Conservation (phyloP, 1,140 invertebrate species). For the Neelides sp. region DNA sequence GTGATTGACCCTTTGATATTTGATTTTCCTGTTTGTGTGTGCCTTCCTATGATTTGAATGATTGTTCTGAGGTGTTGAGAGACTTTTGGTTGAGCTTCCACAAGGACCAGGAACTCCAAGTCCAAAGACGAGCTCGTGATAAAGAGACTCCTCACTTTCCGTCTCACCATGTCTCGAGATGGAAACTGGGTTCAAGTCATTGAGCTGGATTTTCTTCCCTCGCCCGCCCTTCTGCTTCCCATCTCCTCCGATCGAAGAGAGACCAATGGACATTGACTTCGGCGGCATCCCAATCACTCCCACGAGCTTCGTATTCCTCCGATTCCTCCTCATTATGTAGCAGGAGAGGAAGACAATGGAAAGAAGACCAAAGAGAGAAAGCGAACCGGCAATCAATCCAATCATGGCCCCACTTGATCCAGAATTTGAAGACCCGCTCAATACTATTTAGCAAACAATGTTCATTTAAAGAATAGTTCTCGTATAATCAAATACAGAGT, state of each 20-base stretch:
- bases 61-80: slow-evolving; percentile 4
- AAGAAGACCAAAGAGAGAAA: slow-evolving; percentile 23
- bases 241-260: too few relatives aligned
- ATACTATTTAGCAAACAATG: too few relatives aligned
- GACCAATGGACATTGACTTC: slow-evolving; percentile 24
- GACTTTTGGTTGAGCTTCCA: background rate
- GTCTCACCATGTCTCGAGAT: slow-evolving; percentile 26
- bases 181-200: slow-evolving; percentile 29
- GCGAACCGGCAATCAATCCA: slow-evolving; percentile 26
- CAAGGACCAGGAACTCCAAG: background rate
- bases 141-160: slow-evolving; percentile 30
- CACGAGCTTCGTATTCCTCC: slow-evolving; percentile 27
- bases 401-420: slow-evolving; percentile 20
- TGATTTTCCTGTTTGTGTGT: slow-evolving; percentile 22
- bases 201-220: slow-evolving; percentile 20
- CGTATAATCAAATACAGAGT: too few relatives aligned
- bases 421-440: slow-evolving; percentile 10
- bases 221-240: background rate
- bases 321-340: slow-evolving; percentile 25
- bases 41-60: slow-evolving; percentile 2
- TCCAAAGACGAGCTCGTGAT: slow-evolving; percentile 27
- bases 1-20: slow-evolving; percentile 29
- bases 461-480: too few relatives aligned
- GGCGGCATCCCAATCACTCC: slow-evolving; percentile 29
- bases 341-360: slow-evolving; percentile 18